These are phyloP conservation scores for Blennius ocellaris DNA, from an alignment of 2,113 vertebrate genomes.

Conservation along the genomic window DNA sequence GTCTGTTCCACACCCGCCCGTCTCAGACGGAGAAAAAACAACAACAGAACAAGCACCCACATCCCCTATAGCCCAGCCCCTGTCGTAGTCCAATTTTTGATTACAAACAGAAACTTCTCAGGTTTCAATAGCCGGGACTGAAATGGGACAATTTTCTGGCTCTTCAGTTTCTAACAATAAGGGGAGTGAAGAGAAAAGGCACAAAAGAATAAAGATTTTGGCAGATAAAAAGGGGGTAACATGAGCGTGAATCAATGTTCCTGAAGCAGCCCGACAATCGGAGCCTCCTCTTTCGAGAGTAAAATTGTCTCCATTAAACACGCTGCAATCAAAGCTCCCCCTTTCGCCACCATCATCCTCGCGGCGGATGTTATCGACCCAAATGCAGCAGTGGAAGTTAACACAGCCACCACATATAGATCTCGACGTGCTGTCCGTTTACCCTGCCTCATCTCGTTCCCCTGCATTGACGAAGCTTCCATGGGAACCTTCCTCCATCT, in stretches of 20 bases:
- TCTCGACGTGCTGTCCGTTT: neutral
- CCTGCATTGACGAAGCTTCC: neutral
- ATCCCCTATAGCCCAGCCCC: slow-evolving; percentile 15
- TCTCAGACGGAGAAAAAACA: slow-evolving; percentile 2
- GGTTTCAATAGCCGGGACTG: slow-evolving; percentile 35
- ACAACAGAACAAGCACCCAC: slow-evolving; percentile 41
- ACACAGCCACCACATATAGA: slow-evolving; percentile 50
- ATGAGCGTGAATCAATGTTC: neutral
- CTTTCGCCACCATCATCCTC: neutral
- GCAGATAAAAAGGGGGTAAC: neutral
- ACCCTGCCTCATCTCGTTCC: neutral
- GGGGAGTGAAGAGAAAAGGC: neutral
- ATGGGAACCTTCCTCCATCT: neutral
- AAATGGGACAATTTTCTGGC: slow-evolving; percentile 18
- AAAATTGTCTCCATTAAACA: neutral
- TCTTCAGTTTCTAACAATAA: neutral
- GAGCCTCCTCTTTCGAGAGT: slow-evolving; percentile 20
- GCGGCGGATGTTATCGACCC: slow-evolving; percentile 24
- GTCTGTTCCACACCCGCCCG: slow-evolving; percentile 52
- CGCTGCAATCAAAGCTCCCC: slow-evolving; percentile 1
- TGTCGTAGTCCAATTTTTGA: slow-evolving; percentile 21
- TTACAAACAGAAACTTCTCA: slow-evolving; percentile 23
- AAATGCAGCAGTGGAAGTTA: slow-evolving; percentile 44
- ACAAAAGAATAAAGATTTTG: neutral
- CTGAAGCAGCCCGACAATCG: neutral